Percentiles rank a stretch among this genome's conserved stretches.
These are phyloP conservation scores for Galerucella nymphaeae DNA, from an alignment of 2,888 invertebrate genomes.

Conservation along the genomic window DNA sequence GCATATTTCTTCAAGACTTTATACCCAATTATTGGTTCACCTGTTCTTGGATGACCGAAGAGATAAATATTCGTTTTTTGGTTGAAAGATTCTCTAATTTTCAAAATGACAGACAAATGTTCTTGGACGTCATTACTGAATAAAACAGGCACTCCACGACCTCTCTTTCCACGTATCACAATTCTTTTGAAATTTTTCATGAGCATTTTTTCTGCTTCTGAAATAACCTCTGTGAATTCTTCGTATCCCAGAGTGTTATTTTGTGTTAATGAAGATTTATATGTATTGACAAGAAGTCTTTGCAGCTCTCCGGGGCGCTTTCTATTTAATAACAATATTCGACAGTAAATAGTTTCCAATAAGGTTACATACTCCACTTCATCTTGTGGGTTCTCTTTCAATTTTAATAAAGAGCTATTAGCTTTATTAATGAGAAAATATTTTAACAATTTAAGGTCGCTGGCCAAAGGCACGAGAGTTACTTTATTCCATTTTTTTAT, in stretches of 20 bases:
- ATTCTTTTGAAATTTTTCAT: slow-evolving; percentile 41
- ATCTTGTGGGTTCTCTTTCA: not conserved
- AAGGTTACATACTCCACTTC: slow-evolving; percentile 27
- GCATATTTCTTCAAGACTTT: slow-evolving; percentile 46
- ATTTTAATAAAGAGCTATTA: slow-evolving; percentile 17
- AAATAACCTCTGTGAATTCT: slow-evolving; percentile 34
- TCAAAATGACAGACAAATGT: not conserved
- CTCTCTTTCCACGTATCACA: slow-evolving; percentile 35
- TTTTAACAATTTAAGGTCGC: slow-evolving; percentile 46
- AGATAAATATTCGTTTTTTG: slow-evolving; percentile 39
- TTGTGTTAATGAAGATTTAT: slow-evolving; percentile 5
- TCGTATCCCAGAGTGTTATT: slow-evolving; percentile 27
- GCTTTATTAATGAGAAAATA: slow-evolving; percentile 31
- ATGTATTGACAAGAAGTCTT: slow-evolving; percentile 29
- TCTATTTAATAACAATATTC: slow-evolving; percentile 43
- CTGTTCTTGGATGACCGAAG: slow-evolving; percentile 38
- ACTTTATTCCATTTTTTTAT: slow-evolving; percentile 24
- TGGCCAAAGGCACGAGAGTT: slow-evolving; percentile 28
- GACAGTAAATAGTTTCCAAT: slow-evolving; percentile 39
- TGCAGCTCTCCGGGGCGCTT: slow-evolving; percentile 48
- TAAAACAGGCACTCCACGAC: slow-evolving; percentile 34
- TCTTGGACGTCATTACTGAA: slow-evolving; percentile 15
- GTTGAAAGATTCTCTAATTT: not conserved
- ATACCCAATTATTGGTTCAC: slow-evolving; percentile 44
- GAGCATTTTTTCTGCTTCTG: slow-evolving; percentile 21